These are phyloP conservation scores for Lasioglossum malachurum DNA, from an alignment of 2,888 invertebrate species.

Conservation along the genomic window DNA sequence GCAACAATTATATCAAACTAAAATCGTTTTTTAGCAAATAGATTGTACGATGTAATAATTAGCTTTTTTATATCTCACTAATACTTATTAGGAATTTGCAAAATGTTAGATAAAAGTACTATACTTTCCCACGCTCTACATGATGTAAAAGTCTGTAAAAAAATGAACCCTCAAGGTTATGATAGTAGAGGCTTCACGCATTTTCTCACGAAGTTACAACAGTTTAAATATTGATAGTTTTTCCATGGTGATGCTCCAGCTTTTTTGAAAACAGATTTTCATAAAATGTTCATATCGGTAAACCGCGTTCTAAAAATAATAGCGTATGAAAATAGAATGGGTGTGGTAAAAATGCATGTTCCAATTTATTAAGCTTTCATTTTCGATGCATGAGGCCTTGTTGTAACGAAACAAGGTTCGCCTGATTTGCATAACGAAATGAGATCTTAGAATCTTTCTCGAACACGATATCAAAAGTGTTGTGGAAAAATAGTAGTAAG, in stretches of 20 bases:
- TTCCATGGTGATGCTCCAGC: not conserved
- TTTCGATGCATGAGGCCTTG: not conserved
- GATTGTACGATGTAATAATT: too few relatives aligned
- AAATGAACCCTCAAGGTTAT: not conserved
- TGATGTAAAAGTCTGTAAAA: not conserved
- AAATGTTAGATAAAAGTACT: too few relatives aligned
- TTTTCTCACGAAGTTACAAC: not conserved
- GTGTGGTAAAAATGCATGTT: not conserved
- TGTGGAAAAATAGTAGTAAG: not conserved
- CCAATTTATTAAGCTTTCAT: slow-evolving; percentile 7
- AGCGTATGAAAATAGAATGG: not conserved
- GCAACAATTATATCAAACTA: too few relatives aligned
- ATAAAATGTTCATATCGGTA: not conserved
- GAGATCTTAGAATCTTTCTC: not conserved
- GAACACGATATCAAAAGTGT: not conserved
- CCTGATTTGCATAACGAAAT: slow-evolving; percentile 10
- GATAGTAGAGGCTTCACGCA: not conserved
- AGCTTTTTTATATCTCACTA: too few relatives aligned
- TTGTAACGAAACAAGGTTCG: not conserved
- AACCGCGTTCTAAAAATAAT: not conserved
- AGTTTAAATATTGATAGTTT: not conserved
- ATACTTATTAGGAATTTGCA: too few relatives aligned
- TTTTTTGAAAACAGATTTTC: not conserved
- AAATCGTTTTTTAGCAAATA: too few relatives aligned
- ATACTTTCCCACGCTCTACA: not conserved